Conservation (phyloP, 2,797 vertebrate genomes). For the Micromesistius poutassou region DNA sequence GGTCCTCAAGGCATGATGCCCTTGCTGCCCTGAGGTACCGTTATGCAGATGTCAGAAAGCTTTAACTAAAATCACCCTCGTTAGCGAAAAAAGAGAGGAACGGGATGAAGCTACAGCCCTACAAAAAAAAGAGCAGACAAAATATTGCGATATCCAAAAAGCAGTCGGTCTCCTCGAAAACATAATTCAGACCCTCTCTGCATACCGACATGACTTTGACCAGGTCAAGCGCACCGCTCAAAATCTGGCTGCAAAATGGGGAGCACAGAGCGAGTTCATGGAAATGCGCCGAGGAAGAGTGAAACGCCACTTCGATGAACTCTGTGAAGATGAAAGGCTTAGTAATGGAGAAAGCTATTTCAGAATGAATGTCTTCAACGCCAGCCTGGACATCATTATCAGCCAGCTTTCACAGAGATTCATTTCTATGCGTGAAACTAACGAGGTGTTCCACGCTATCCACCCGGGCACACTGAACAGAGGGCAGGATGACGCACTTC, state of each 20-base stretch:
- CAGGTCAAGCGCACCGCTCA: no score
- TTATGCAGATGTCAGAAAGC: slow-evolving; percentile 10
- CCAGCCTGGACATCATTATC: slow-evolving; percentile 13
- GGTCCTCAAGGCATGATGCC: slow-evolving; percentile 10
- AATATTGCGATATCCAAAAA: slow-evolving; percentile 8
- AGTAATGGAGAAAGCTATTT: slow-evolving; percentile 12
- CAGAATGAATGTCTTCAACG: slow-evolving; percentile 9
- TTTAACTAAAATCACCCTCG: slow-evolving; percentile 11
- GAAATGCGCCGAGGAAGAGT: slow-evolving; percentile 4
- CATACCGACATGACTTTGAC: slow-evolving; percentile 8
- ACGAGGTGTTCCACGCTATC: slow-evolving; percentile 5
- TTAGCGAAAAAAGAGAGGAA: slow-evolving; percentile 12
- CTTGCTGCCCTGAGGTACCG: slow-evolving; percentile 4
- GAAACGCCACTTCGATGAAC: slow-evolving; percentile 13
- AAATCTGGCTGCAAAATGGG: neutral
- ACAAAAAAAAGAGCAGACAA: slow-evolving; percentile 8
- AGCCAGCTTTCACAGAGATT: slow-evolving; percentile 25
- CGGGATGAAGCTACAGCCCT: slow-evolving; percentile 1
- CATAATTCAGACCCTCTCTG: neutral
- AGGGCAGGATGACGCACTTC: no score
- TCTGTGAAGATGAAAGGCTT: slow-evolving; percentile 9
- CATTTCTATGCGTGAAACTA: neutral
- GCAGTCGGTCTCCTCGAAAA: slow-evolving; percentile 14
- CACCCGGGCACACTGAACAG: neutral
- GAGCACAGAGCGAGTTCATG: slow-evolving; percentile 8